Evolutionary conservation across 2,797 vertebrate species (phyloP).

Genomic region (Lagodon rhomboides): DNA sequence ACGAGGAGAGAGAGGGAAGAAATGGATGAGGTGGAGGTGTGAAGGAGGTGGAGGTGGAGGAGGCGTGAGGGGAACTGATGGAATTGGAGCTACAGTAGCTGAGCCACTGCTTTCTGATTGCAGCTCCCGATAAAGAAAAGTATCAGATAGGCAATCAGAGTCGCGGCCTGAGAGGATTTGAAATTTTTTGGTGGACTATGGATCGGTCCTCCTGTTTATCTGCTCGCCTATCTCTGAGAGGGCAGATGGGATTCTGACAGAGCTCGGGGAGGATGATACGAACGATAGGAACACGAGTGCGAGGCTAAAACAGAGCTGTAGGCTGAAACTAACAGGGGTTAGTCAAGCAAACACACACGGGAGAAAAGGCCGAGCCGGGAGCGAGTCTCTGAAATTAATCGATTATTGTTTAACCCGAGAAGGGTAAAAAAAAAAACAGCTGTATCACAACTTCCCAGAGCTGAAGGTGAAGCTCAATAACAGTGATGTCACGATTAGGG

Average conservation of each 20-base stretch:
- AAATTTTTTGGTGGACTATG: conserved; percentile 31
- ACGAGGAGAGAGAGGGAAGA: conserved; percentile 25
- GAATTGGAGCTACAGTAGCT: conserved; percentile 50
- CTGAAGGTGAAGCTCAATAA: no score
- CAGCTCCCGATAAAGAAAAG: conserved; percentile 61
- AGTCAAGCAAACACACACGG: neutral
- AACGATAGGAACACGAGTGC: neutral
- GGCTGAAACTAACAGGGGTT: neutral
- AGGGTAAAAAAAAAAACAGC: neutral
- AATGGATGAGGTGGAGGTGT: conserved; percentile 9
- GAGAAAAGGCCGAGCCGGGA: neutral
- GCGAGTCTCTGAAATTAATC: neutral
- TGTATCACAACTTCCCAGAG: neutral
- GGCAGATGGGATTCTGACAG: conserved; percentile 46
- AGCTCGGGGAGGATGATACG: neutral
- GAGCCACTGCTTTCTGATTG: conserved; percentile 62
- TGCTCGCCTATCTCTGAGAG: conserved; percentile 12
- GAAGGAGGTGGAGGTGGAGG: conserved; percentile 33
- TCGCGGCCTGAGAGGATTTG: conserved; percentile 51
- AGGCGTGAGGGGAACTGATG: conserved; percentile 44
- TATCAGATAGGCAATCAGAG: conserved; percentile 70
- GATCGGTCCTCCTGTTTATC: conserved; percentile 43
- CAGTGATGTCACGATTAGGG: no score
- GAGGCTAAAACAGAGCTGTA: neutral
- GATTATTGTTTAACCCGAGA: neutral